phyloP scores from a whole-genome alignment of 2,113 vertebrate genomes.

The Atractosteus spatula region DNA sequence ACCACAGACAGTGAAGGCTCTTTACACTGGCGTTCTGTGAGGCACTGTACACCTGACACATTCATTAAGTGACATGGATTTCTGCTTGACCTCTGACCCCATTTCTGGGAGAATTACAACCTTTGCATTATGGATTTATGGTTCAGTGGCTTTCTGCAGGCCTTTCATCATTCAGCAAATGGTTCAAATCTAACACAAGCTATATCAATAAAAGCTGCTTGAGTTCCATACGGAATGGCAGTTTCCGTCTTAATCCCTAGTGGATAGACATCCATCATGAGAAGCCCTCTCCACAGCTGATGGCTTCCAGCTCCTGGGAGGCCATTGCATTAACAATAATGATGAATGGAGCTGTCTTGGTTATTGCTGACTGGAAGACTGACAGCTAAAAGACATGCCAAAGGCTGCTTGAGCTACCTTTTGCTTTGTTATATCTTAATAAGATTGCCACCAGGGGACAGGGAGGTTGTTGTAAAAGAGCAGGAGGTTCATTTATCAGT shows the following conservation, averaged over 20 bases:
- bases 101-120: neutral
- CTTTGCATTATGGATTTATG: neutral
- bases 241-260: neutral
- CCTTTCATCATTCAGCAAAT: neutral
- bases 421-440: neutral
- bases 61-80: neutral
- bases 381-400: neutral
- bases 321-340: neutral
- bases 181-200: neutral
- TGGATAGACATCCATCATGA: neutral
- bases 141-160: neutral
- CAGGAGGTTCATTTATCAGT: slow-evolving; percentile 11
- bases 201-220: neutral
- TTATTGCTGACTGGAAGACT: neutral
- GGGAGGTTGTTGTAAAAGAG: slow-evolving; percentile 4
- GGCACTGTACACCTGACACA: no score
- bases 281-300: neutral
- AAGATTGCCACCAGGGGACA: neutral
- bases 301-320: neutral
- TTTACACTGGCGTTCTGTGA: no score
- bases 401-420: neutral
- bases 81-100: neutral
- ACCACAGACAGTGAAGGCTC: no score
- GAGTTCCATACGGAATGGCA: neutral
- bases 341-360: slow-evolving; percentile 10